phyloP scores from a whole-genome alignment of 1,140 invertebrate species.

The Odontomachus brunneus region DNA sequence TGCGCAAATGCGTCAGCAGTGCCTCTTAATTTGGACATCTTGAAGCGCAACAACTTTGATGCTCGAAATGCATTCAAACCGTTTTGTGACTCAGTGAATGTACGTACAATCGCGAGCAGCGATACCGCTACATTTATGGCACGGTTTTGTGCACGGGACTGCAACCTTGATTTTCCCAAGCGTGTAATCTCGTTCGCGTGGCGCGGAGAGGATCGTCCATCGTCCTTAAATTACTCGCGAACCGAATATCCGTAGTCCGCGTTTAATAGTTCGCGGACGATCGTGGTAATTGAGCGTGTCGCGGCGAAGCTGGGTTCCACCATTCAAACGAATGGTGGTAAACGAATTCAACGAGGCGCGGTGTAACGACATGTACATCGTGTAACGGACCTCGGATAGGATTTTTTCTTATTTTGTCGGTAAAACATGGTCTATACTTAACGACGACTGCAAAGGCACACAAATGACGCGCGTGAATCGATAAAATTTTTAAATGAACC shows the following conservation, averaged over 20 bases:
- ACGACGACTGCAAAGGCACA: not conserved
- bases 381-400: slow-evolving; percentile 13
- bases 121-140: slow-evolving; percentile 21
- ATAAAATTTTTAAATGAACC: slow-evolving; percentile 36
- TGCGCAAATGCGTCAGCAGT: too few relatives aligned
- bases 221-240: slow-evolving; percentile 41
- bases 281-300: slow-evolving; percentile 39
- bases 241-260: not conserved
- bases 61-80: too few relatives aligned
- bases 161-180: not conserved
- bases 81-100: too few relatives aligned
- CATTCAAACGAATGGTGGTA: too few relatives aligned
- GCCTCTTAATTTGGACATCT: too few relatives aligned
- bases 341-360: slow-evolving; percentile 31
- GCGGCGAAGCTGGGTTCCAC: slow-evolving; percentile 6
- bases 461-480: not conserved
- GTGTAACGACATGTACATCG: not conserved
- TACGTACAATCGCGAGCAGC: not conserved
- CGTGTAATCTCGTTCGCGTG: not conserved
- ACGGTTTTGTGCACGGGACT: not conserved
- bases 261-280: slow-evolving; percentile 40
- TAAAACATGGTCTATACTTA: not conserved
- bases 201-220: not conserved
- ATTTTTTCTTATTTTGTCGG: not conserved
- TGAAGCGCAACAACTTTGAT: too few relatives aligned